A percentile compares a stretch with the other conserved stretches of the same genome.
phyloP scores from a whole-genome alignment of 2,888 invertebrate genomes.

The Dynastes maya region DNA sequence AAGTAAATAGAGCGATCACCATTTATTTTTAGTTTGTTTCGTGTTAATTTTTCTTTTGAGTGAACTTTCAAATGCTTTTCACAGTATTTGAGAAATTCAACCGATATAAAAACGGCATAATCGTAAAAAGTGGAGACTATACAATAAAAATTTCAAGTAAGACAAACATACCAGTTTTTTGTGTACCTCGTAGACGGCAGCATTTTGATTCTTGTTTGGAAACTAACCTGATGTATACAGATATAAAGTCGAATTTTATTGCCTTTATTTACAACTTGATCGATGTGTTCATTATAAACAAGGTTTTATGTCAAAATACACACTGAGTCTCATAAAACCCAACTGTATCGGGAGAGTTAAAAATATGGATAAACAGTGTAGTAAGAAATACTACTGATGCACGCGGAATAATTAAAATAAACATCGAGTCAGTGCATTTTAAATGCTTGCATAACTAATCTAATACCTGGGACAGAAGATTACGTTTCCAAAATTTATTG shows the following conservation, averaged over 20 bases:
- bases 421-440: conserved; percentile 1
- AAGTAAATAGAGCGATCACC: conserved; percentile 37
- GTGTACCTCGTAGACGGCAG: conserved; percentile 41
- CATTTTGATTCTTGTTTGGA: conserved; percentile 47
- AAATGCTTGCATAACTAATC: not conserved
- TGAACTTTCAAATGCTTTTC: conserved; percentile 43
- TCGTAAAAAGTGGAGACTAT: conserved; percentile 48
- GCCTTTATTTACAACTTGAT: conserved; percentile 48
- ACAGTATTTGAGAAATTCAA: conserved; percentile 44
- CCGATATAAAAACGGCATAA: conserved; percentile 46
- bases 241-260: conserved; percentile 47
- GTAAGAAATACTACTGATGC: conserved; percentile 41
- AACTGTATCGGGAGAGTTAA: conserved; percentile 47
- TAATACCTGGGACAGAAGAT: not conserved
- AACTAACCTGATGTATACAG: conserved; percentile 47
- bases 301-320: conserved; percentile 48
- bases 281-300: conserved; percentile 48
- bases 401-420: conserved; percentile 36
- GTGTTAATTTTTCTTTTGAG: conserved; percentile 47
- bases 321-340: conserved; percentile 45
- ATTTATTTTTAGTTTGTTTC: conserved; percentile 36
- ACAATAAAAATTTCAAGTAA: conserved; percentile 47
- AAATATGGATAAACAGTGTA: conserved; percentile 39
- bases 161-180: conserved; percentile 46
- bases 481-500: not conserved